Evolutionary conservation across 2,797 vertebrate genomes (phyloP), one percentile per base, ranked within the genome.

Genomic region (Enteromius viviparus): DNA sequence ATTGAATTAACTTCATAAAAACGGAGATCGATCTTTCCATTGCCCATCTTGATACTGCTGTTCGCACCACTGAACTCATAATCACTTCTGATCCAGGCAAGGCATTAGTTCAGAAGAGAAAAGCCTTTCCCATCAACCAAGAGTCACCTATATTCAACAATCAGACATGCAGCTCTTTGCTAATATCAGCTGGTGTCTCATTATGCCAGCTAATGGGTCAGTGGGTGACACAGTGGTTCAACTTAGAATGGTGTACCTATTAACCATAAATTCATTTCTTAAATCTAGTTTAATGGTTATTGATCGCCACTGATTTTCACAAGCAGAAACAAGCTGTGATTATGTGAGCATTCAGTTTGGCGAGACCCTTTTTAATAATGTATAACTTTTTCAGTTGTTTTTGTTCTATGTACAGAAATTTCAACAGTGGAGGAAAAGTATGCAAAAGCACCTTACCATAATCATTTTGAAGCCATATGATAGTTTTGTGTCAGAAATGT

Each of bases 1-100:
- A 93, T 93, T 93, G 91, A 94, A 94, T 94, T 93, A 94, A 94
- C 91, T 93, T 70, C 86, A 92, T 94, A 93, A 93, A 80, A 94
- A 90, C 89, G 91, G 91, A 93, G 91, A 94, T 94, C 91, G 92
- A 94, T 94, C 91, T 91, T 90, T 91, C 92, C 87, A 86, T 91
- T 90, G 90, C 89, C 92, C 92, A 89, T 94, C 90, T 92, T 87
- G 86, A 89, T 88, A 89, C 87, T 45, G 87, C 84, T 87, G 87
- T 86, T 90, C 85, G 87, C 92, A 91, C 93, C 88, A 83, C 76
- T 90, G 89, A 90, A 87, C 89, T 91, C 85, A 85, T 93, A 93
- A 94, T 93, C 91, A 92, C 89, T 84, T 84, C 82, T 92, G 91
- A 93, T 91, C 87, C 90, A 89, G 84, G 85, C 77, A 90, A 92